These are phyloP conservation scores for Platysternon megacephalum DNA, from an alignment of 2,113 vertebrate genomes.

Conservation along the genomic window DNA sequence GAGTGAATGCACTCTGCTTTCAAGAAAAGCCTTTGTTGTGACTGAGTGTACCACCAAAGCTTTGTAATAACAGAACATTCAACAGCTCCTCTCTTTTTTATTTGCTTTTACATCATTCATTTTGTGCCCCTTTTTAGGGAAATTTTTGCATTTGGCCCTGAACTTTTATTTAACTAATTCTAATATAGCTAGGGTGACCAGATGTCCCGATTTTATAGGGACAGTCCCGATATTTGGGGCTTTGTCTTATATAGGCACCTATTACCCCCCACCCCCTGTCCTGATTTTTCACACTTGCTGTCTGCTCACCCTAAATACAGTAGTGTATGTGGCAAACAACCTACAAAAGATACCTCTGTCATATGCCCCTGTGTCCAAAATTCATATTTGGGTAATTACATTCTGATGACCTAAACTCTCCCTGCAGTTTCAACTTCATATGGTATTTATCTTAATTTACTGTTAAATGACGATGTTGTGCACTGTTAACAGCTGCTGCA, in stretches of 20 bases:
- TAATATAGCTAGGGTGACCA: not conserved
- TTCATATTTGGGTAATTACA: not conserved
- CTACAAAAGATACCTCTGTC: not conserved
- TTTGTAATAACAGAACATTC: not conserved
- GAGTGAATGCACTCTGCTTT: not conserved
- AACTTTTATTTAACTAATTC: not conserved
- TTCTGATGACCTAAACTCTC: not conserved
- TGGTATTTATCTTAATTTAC: not conserved
- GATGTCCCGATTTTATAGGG: no score
- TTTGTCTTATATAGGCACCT: no score
- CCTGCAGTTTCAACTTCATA: not conserved
- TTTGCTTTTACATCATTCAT: not conserved
- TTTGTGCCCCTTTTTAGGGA: not conserved
- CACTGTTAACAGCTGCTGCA: constrained; percentile 42
- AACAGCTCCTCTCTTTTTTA: not conserved
- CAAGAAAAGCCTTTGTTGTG: not conserved
- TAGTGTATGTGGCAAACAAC: not conserved
- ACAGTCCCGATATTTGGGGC: no score
- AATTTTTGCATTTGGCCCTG: not conserved
- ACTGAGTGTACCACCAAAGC: not conserved
- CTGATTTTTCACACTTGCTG: no score
- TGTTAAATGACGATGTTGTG: constrained; percentile 33
- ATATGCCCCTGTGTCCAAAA: not conserved
- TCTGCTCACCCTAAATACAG: not conserved
- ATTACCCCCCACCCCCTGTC: no score